Evolutionary conservation across 2,113 vertebrate species (phyloP).

Genomic region (Hystrix brachyura): DNA sequence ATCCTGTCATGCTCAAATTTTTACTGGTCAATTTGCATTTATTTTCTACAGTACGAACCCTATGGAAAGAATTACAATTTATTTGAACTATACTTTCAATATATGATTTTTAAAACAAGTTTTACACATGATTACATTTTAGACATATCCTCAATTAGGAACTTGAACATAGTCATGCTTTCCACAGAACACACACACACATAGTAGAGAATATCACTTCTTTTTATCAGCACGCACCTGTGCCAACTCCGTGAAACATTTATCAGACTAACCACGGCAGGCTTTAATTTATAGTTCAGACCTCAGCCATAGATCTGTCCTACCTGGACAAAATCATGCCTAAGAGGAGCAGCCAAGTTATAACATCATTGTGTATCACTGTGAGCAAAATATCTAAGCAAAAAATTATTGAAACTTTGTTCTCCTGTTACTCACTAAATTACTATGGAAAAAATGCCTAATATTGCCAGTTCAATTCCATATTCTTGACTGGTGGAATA

Average conservation of each 20-base stretch:
- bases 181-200: not conserved
- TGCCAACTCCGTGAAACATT: conserved; percentile 58
- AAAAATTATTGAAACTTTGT: conserved; percentile 32
- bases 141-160: not conserved
- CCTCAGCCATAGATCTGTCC: conserved; percentile 76
- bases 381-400: conserved; percentile 56
- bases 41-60: not conserved
- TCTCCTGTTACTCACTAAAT: not conserved
- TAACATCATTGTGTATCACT: conserved; percentile 21
- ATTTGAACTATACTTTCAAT: conserved; percentile 28
- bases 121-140: conserved; percentile 32
- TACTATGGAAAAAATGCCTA: not conserved
- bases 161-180: not conserved
- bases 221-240: not conserved
- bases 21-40: conserved; percentile 61
- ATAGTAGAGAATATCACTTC: not conserved
- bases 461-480: not conserved
- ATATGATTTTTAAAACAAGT: not conserved
- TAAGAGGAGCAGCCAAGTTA: conserved; percentile 8
- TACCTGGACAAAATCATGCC: conserved; percentile 72
- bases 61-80: conserved; percentile 47
- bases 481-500: not conserved
- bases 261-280: conserved; percentile 69
- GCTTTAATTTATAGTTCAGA: conserved; percentile 76
- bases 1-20: conserved; percentile 26